A percentile compares a stretch with the other conserved stretches of the same genome.
These are phyloP conservation scores for Pachyseris speciosa DNA, from an alignment of 64 coral and sea anemone genomes.

Conservation along the genomic window DNA sequence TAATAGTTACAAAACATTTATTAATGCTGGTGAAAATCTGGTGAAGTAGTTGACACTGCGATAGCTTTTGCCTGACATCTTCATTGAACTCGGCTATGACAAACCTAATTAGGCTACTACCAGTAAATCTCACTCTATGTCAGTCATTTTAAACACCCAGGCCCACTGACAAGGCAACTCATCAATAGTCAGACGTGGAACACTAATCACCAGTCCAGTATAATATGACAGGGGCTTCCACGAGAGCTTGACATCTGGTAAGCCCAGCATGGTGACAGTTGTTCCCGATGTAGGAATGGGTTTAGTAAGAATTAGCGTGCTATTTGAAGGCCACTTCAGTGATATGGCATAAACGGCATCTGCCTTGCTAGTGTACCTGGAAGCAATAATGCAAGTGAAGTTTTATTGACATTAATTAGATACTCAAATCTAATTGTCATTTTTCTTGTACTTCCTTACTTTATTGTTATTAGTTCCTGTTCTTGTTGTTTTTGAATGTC, in stretches of 20 bases:
- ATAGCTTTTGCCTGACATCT: too few relatives aligned
- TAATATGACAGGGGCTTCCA: background rate
- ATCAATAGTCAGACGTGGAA: background rate
- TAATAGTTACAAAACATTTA: too few relatives aligned
- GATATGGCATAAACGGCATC: conserved; percentile 5
- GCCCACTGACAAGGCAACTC: conserved; percentile 38
- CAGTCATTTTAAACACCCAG: conserved; percentile 48
- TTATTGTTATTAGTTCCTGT: too few relatives aligned
- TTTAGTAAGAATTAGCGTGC: background rate
- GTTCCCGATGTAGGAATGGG: background rate
- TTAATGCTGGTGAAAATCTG: too few relatives aligned
- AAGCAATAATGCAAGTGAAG: background rate
- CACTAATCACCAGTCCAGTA: background rate
- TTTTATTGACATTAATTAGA: background rate
- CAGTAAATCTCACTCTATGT: background rate
- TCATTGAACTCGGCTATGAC: too few relatives aligned
- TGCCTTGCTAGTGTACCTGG: conserved; percentile 40
- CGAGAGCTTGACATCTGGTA: conserved; percentile 1
- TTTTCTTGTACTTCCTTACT: too few relatives aligned
- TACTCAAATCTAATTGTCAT: too few relatives aligned
- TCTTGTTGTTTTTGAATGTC: too few relatives aligned
- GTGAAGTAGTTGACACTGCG: too few relatives aligned
- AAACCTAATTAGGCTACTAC: too few relatives aligned
- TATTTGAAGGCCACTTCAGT: conserved; percentile 18
- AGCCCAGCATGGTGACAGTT: conserved; percentile 7